Evolutionary conservation across 2,888 invertebrate species (phyloP).

Genomic region (Spodoptera picta): DNA sequence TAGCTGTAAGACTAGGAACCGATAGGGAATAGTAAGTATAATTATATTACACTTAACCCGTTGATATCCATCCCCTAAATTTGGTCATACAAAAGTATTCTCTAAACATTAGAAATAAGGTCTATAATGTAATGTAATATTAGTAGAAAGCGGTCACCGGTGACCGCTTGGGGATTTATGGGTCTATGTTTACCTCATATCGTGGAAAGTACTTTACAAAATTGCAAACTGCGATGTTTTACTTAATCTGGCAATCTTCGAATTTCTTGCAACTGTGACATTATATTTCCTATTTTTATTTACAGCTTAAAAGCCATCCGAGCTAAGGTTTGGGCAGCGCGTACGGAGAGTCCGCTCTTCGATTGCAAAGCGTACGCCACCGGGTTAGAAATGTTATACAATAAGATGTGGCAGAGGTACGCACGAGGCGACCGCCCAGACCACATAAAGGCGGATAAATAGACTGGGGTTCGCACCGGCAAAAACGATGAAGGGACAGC

Average conservation of each 20-base stretch:
- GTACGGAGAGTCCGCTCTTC: conserved; percentile 97
- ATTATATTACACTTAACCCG: not conserved
- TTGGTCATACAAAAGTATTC: no score
- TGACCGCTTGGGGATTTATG: no score
- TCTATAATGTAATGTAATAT: no score
- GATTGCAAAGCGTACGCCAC: conserved; percentile 97
- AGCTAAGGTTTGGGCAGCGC: conserved; percentile 98
- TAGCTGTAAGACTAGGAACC: conserved; percentile 97
- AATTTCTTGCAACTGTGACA: not conserved
- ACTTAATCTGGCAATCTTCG: no score
- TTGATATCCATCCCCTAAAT: no score
- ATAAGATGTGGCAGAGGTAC: conserved; percentile 96
- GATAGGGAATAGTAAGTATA: conserved; percentile 97
- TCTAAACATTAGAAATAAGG: no score
- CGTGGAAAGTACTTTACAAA: no score
- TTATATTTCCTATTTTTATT: conserved; percentile 38
- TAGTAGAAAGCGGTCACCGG: no score
- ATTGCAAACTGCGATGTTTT: no score
- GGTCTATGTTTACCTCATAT: no score
- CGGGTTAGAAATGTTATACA: conserved; percentile 96
- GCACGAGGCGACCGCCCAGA: conserved; percentile 94
- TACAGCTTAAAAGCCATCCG: conserved; percentile 95
- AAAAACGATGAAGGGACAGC: conserved; percentile 40
- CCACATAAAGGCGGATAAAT: conserved; percentile 90
- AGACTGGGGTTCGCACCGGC: conserved; percentile 56